A percentile compares a stretch with the other conserved stretches of the same genome.
Conservation (phyloP, 1,140 invertebrate species). For the Phymorhynchus buccinoides region DNA sequence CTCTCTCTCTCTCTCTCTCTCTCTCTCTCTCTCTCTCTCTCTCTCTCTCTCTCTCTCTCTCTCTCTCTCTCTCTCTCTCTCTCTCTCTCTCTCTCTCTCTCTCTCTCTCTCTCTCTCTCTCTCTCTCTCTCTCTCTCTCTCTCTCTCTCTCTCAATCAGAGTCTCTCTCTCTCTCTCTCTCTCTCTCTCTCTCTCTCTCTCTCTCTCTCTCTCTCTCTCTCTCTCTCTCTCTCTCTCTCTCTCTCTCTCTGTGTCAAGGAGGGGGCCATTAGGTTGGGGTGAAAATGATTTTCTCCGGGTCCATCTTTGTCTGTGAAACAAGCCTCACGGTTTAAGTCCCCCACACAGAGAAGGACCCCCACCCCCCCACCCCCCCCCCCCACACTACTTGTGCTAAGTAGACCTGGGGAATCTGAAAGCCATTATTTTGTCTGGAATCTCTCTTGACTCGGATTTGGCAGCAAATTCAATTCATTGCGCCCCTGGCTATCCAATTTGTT, state of each 20-base stretch:
- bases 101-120: too few relatives aligned
- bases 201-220: not conserved
- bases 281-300: not conserved
- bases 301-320: not conserved
- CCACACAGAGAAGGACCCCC: not conserved
- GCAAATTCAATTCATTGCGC: constrained; percentile 27
- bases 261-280: not conserved
- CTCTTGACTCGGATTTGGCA: constrained; percentile 29
- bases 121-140: not conserved
- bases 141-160: not conserved
- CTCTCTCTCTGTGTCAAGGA: not conserved
- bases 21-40: too few relatives aligned
- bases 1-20: too few relatives aligned
- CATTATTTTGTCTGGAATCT: constrained; percentile 24
- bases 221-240: not conserved
- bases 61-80: too few relatives aligned
- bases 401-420: constrained; percentile 27
- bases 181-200: not conserved
- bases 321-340: not conserved
- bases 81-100: too few relatives aligned
- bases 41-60: too few relatives aligned
- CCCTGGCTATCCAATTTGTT: constrained; percentile 24
- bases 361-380: not conserved
- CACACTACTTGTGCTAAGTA: not conserved
- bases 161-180: not conserved